Conservation (phyloP, 2,888 invertebrate species). For the Rhogogaster chlorosoma region DNA sequence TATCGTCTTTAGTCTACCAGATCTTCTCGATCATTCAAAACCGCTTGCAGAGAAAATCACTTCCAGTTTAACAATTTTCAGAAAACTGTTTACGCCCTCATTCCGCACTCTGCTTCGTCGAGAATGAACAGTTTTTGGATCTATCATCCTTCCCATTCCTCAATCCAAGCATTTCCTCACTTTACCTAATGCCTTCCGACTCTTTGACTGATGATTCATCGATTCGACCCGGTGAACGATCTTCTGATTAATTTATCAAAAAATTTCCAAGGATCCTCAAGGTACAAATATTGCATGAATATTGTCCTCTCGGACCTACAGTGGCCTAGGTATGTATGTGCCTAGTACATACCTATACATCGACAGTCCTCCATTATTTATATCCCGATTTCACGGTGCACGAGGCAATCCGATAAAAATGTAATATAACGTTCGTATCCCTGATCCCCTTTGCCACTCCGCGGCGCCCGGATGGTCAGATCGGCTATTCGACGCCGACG, state of each 20-base stretch:
- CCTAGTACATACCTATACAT: not conserved
- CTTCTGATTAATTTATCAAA: not conserved
- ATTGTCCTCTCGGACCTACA: not conserved
- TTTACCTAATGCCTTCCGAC: not conserved
- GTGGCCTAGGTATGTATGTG: not conserved
- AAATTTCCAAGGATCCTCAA: not conserved
- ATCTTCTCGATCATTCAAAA: not conserved
- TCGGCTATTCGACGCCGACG: conserved; percentile 22
- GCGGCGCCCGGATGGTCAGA: not conserved
- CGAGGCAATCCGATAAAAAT: conserved; percentile 48
- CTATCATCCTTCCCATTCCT: not conserved
- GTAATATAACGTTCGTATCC: conserved; percentile 43
- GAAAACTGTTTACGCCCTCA: not conserved
- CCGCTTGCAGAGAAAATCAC: not conserved
- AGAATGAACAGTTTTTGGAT: not conserved
- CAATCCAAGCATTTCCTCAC: not conserved
- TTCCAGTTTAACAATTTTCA: not conserved
- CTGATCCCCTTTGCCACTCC: conserved; percentile 42
- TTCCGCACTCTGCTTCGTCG: not conserved
- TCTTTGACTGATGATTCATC: not conserved
- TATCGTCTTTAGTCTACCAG: not conserved
- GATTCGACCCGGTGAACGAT: not conserved
- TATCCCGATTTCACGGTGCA: conserved; percentile 49
- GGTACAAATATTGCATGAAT: not conserved
- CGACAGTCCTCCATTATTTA: conserved; percentile 45